Percentiles rank a stretch among this genome's conserved stretches.
Conservation (phyloP, 2,797 vertebrate species). For the Sebastes iracundus region DNA sequence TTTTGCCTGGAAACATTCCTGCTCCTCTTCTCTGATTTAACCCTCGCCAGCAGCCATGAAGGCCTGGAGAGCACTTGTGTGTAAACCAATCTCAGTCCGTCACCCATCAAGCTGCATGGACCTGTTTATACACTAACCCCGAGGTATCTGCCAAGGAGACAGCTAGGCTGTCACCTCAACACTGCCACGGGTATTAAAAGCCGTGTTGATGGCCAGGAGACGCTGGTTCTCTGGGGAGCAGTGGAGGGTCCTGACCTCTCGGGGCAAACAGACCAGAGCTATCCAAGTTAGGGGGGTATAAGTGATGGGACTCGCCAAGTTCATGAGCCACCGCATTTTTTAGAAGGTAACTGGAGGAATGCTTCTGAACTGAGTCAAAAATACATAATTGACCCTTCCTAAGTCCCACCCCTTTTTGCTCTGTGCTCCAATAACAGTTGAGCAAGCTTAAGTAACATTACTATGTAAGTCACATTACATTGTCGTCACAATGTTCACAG, state of each 20-base stretch:
- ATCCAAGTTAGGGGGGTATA: constrained; percentile 1
- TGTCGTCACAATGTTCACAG: no score
- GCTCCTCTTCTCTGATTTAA: constrained; percentile 37
- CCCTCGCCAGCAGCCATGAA: constrained; percentile 18
- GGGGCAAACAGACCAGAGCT: constrained; percentile 44
- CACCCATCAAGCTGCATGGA: constrained; percentile 58
- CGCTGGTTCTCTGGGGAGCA: constrained; percentile 51
- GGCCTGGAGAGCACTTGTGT: constrained; percentile 44
- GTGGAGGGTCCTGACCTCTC: constrained; percentile 65
- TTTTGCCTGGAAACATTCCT: constrained; percentile 38
- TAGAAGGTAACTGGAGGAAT: constrained; percentile 18
- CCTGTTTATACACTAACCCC: constrained; percentile 73
- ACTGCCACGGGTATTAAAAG: constrained; percentile 80
- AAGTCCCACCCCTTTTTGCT: no score
- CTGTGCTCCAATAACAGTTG: no score
- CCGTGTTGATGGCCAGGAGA: constrained; percentile 75
- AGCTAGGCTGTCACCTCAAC: constrained; percentile 79
- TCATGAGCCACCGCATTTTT: constrained; percentile 25
- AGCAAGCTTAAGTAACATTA: no score
- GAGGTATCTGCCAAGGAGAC: constrained; percentile 79
- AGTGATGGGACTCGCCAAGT: constrained; percentile 13
- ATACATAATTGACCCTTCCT: not conserved
- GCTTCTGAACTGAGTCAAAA: constrained; percentile 5
- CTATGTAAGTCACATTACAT: no score
- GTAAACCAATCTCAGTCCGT: constrained; percentile 74